Evolutionary conservation across 1,140 invertebrate genomes (phyloP), one percentile per base, ranked within the genome.

Genomic region (Solenopsis invicta): DNA sequence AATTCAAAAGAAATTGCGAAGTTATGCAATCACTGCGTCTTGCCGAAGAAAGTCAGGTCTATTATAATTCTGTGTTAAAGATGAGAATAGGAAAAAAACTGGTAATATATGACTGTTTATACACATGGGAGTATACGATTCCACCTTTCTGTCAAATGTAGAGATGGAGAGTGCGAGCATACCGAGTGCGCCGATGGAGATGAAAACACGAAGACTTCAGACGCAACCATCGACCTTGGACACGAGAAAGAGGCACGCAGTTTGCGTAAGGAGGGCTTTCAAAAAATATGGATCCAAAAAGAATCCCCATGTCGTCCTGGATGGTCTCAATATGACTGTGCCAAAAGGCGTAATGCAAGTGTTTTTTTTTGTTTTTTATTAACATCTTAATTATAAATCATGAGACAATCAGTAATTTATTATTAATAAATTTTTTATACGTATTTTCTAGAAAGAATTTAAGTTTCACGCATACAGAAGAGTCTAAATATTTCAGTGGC

Each of bases 301-400:
- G 74, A 98, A 97, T 92, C 97, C 98, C n/a, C 97, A 98, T 89
- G 96, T 98, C 52, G 98, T 99, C 10, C 95, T 99, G 24, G 97
- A 98, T 92, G 97, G 98, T 45, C 96, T 99, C 41, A 98, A 98
- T 92, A 98, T 99, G 97, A 98, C 98, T 18, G 98, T 99, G 18
- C 97, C 97, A 62, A 98, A 98, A 94, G 98, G 98, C 75, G 97
- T 98, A 61, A 99, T 99, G 98, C 98, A 96, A 97, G 97, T 91
- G 62, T 34, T 4, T 13, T 56, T 18, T 59, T 13, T 24, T 91
- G 62, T 34, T 4, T 13, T 56, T 18, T 59, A 18, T 24, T 4
- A 41, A 71, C 16, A 54, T 52, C 5, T 64, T 18, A 34, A 13
- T 21, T 13, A 21, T 67, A 0, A 66, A 66, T 67, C n/a, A 67